phyloP scores from a whole-genome alignment of 2,888 invertebrate species.

The Rhodophaea formosa region DNA sequence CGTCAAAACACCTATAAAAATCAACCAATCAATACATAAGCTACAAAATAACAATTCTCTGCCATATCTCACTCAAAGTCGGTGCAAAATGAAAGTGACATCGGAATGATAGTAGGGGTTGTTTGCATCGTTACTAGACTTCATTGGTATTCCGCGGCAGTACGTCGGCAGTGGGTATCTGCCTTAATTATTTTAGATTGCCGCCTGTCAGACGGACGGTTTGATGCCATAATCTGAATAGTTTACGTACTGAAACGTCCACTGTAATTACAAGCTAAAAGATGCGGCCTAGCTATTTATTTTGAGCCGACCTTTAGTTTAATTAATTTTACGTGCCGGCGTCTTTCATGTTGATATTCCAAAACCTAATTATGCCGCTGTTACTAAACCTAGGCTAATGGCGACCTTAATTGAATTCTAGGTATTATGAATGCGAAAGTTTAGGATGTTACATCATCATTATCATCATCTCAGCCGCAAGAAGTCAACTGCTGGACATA shows the following conservation, averaged over 20 bases:
- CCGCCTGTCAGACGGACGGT: conserved; percentile 39
- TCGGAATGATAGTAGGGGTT: conserved; percentile 18
- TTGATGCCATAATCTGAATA: conserved; percentile 51
- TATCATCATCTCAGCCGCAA: too few species aligned
- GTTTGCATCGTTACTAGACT: conserved; percentile 19
- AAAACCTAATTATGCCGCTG: too few species aligned
- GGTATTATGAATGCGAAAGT: too few species aligned
- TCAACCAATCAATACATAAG: too few species aligned
- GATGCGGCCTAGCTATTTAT: not conserved
- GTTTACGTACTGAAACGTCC: conserved; percentile 9
- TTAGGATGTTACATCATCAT: too few species aligned
- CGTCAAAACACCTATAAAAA: not conserved
- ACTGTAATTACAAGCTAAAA: not conserved
- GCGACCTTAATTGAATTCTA: too few species aligned
- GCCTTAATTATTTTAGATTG: conserved; percentile 52
- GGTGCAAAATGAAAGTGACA: conserved; percentile 24
- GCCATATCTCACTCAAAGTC: conserved; percentile 7
- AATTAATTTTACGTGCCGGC: not conserved
- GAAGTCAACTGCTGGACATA: too few species aligned
- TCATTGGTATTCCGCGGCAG: conserved; percentile 35
- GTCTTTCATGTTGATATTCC: not conserved
- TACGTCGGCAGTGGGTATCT: conserved; percentile 1
- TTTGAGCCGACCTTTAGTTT: not conserved
- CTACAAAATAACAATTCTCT: too few species aligned
- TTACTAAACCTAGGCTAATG: too few species aligned